Evolutionary conservation across 2,888 invertebrate genomes (phyloP).

Genomic region (Hyposoter didymator): DNA sequence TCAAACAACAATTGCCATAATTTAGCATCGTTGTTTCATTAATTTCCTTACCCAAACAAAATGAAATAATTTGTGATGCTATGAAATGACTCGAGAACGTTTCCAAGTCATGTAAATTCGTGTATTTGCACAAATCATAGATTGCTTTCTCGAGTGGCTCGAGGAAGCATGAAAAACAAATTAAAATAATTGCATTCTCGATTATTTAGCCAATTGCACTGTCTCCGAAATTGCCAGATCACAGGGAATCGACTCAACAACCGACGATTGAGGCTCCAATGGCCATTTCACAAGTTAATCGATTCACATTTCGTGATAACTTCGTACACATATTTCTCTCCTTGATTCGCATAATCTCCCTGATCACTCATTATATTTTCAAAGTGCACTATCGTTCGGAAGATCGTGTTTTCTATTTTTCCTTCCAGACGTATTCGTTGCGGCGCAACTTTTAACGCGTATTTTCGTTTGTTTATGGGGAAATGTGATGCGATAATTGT

Average conservation of each 20-base stretch:
- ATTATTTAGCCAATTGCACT: neutral
- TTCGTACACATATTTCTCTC: neutral
- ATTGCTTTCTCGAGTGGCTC: neutral
- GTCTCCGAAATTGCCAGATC: neutral
- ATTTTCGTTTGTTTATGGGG: neutral
- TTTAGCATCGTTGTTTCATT: neutral
- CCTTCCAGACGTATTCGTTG: neutral
- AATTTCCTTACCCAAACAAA: neutral
- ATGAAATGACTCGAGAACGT: neutral
- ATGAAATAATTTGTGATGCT: neutral
- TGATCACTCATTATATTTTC: neutral
- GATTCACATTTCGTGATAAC: neutral
- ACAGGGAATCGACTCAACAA: neutral
- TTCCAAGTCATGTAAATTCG: neutral
- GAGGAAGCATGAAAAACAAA: neutral
- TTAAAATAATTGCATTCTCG: neutral
- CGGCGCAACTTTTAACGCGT: neutral
- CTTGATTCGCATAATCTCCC: conserved; percentile 1
- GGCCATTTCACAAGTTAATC: neutral
- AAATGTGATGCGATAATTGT: conserved; percentile 8
- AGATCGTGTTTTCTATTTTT: neutral
- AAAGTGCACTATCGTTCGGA: neutral
- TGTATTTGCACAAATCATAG: neutral
- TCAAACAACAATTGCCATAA: conserved; percentile 1
- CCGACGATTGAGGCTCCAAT: neutral